phyloP scores from a whole-genome alignment of 2,797 vertebrate genomes.

The Rhynchonycteris naso region DNA sequence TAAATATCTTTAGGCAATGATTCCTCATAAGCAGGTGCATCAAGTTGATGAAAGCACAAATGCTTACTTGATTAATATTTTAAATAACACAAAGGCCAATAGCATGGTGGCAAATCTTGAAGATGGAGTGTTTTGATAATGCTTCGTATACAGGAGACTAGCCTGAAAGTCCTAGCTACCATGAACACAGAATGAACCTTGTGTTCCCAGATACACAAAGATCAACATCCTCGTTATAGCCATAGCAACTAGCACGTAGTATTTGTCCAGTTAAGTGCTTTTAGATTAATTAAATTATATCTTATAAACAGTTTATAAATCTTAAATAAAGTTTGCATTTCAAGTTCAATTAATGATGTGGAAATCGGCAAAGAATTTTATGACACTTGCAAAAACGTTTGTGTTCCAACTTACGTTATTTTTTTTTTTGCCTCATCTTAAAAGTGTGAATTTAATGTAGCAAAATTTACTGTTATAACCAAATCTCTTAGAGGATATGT shows the following conservation, averaged over 20 bases:
- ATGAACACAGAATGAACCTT: neutral
- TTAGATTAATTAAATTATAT: neutral
- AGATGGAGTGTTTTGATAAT: neutral
- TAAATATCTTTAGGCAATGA: conserved; percentile 20
- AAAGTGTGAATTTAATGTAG: neutral
- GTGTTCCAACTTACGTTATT: neutral
- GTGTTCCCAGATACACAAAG: neutral
- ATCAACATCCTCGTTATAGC: neutral
- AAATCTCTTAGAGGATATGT: neutral
- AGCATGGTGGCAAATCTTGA: neutral
- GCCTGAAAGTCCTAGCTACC: neutral
- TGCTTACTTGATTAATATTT: neutral
- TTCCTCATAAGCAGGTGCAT: neutral
- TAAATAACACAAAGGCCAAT: neutral
- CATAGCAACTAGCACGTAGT: neutral
- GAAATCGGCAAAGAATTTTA: neutral
- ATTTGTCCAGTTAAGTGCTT: conserved; percentile 16
- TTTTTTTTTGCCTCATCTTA: neutral
- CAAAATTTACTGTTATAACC: conserved; percentile 7
- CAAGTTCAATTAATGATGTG: neutral
- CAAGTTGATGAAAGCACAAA: neutral
- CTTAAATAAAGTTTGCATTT: conserved; percentile 15
- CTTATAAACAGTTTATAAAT: neutral
- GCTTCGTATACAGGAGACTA: neutral
- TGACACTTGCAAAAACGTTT: neutral